Percentiles rank a stretch among this genome's conserved stretches.
phyloP scores from a whole-genome alignment of 1,140 invertebrate genomes.

The Cecropterus lyciades region DNA sequence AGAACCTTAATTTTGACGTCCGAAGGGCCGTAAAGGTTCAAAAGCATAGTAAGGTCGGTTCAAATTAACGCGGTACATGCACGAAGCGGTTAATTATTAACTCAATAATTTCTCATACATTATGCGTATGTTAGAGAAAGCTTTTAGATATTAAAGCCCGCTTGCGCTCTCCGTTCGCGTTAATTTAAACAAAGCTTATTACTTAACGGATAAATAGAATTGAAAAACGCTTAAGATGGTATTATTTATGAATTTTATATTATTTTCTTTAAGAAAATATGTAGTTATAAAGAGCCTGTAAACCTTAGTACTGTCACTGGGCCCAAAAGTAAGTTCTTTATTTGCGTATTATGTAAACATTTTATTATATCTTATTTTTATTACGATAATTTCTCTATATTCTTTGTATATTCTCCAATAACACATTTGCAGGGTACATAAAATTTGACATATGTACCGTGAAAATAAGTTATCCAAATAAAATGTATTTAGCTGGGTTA shows the following conservation, averaged over 20 bases:
- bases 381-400: constrained; percentile 62
- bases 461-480: constrained; percentile 56
- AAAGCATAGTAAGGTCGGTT: background rate
- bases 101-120: background rate
- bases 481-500: constrained; percentile 75
- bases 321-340: constrained; percentile 59
- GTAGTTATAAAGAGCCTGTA: constrained; percentile 61
- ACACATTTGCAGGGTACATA: constrained; percentile 33
- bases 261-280: constrained; percentile 60
- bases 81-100: constrained; percentile 2
- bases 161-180: background rate
- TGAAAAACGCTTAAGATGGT: constrained; percentile 46
- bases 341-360: constrained; percentile 45
- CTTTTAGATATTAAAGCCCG: background rate
- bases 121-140: too few relatives aligned
- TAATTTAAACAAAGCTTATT: constrained; percentile 20
- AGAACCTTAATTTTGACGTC: constrained; percentile 43
- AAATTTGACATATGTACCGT: constrained; percentile 29
- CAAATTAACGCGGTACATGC: constrained; percentile 13
- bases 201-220: constrained; percentile 36
- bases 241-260: constrained; percentile 49
- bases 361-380: constrained; percentile 56
- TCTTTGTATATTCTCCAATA: constrained; percentile 46
- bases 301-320: constrained; percentile 47
- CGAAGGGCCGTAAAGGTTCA: constrained; percentile 8